Evolutionary conservation across 2,113 vertebrate genomes (phyloP).

Genomic region (Fulica atra): DNA sequence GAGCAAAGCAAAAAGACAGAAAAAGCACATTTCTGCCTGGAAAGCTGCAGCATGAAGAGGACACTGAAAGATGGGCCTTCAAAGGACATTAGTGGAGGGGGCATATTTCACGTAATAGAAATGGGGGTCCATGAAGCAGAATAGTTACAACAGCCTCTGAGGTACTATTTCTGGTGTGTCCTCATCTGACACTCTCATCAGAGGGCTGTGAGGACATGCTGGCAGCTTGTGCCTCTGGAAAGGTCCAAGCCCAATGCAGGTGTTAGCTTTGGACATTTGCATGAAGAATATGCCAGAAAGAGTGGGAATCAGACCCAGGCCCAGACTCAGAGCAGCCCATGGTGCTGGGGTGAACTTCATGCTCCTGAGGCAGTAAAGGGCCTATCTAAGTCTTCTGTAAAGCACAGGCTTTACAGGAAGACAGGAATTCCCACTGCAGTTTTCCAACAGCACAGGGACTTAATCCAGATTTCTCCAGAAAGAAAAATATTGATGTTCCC

Average conservation of each 20-base stretch:
- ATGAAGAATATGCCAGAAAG: neutral
- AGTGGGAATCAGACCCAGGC: neutral
- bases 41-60: neutral
- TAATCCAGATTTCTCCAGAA: neutral
- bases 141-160: neutral
- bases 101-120: neutral
- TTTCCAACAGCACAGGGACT: neutral
- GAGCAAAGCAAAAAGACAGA: neutral
- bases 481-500: neutral
- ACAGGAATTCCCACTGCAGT: neutral
- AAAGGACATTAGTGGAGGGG: neutral
- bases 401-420: neutral
- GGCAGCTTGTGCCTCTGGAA: neutral
- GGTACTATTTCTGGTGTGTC: neutral
- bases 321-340: neutral
- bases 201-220: neutral
- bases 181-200: neutral
- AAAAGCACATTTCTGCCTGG: neutral
- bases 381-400: neutral
- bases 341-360: neutral
- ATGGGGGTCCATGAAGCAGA: neutral
- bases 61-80: neutral
- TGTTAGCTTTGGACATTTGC: neutral
- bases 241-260: rapidly evolving
- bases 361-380: neutral